phyloP scores from a whole-genome alignment of 2,797 vertebrate species.

The Lemur catta region DNA sequence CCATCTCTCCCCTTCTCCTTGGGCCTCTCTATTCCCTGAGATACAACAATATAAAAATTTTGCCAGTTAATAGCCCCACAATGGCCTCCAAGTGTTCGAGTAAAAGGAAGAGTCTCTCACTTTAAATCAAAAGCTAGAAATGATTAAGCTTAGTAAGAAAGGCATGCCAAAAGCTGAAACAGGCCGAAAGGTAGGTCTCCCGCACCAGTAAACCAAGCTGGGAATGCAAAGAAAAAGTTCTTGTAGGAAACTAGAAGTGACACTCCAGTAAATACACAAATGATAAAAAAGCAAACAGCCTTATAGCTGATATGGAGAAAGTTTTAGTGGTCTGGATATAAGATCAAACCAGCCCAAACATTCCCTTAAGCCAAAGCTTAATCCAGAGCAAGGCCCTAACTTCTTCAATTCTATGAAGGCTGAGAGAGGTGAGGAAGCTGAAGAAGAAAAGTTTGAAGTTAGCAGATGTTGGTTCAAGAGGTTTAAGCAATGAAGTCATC shows the following conservation, averaged over 20 bases:
- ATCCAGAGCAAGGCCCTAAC: background rate
- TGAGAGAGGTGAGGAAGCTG: background rate
- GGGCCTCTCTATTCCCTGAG: background rate
- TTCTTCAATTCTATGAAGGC: background rate
- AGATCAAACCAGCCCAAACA: background rate
- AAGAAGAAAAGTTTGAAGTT: background rate
- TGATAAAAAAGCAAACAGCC: background rate
- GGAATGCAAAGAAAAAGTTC: background rate
- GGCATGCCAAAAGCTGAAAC: background rate
- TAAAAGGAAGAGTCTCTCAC: background rate
- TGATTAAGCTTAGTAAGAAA: background rate
- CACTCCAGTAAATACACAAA: background rate
- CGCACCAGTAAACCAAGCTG: background rate
- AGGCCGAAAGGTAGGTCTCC: background rate
- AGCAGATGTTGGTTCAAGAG: background rate
- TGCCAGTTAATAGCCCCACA: background rate
- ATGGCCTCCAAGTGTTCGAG: background rate
- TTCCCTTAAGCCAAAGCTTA: background rate
- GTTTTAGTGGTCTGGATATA: background rate
- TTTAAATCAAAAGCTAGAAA: background rate
- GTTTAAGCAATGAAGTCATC: background rate
- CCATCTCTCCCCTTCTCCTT: background rate
- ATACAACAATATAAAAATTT: background rate
- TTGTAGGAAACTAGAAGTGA: background rate
- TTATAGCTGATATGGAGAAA: background rate